Base-by-base conservation (phyloP, 2,888 invertebrate genomes). In the Leptinotarsa juncta region DNA sequence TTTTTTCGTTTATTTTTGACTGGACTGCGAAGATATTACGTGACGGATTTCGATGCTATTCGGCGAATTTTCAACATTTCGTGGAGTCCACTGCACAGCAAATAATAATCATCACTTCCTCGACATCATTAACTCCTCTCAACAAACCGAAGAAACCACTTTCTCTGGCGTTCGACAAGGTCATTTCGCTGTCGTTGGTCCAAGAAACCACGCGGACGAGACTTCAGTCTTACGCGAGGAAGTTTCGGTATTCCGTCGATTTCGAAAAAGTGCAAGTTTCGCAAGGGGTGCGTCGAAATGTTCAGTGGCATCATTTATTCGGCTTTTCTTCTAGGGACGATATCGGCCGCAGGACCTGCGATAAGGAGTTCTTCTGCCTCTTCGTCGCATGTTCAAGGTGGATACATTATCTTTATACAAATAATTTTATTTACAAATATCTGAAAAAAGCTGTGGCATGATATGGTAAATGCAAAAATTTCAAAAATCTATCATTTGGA, bases 141-240 rank as follows among this genome's bases (percentile, higher is more conserved):
- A 32, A 55, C 18, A 42, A 67, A 49, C 67, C 50, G 74, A 71
- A 78, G 79, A 80, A 82, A 82, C 81, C 78, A 82, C 83, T 83
- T 83, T 83, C 83, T 83, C 83, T 77, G 78, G 70, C 70, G 50
- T 74, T 78, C 72, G 75, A 77, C 83, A 83, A 83, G 83, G 83
- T 82, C 83, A 83, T 80, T 76, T 71, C 76, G 78, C 77, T 79
- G 78, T 77, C 70, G 48, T 60, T 60, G 51, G 79, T 76, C 77
- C 80, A 76, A 79, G 51, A 78, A 77, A 78, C 79, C 69, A 76
- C 32, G 53, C 62, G 66, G 75, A 77, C 78, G 72, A 71, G 72
- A 49, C 78, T 73, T 79, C 76, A 75, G 79, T 78, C 57, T 67
- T 74, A 72, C 74, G 70, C 70, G 68, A 65, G 65, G 74, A 76